Evolutionary conservation across 1,140 invertebrate genomes (phyloP), one percentile per base, ranked within the genome.

Genomic region (Dinothrombium tinctorium): DNA sequence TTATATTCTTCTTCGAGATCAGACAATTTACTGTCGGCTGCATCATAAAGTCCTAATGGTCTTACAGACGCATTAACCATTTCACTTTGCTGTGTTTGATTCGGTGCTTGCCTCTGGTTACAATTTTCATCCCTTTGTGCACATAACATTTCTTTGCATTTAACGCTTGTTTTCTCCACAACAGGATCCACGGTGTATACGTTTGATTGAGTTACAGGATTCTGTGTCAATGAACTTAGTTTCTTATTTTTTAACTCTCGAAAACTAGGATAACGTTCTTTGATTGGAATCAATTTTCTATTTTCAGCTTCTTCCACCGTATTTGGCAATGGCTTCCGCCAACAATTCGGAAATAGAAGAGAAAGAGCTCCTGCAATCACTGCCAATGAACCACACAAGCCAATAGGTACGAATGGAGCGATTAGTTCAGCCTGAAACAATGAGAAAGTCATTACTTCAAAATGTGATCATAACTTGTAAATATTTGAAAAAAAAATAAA

Each of bases 311-410:
- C 47, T 2, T 40, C 9, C 1, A 43, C 29, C 14, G 46, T 46
- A 22, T 49, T 49, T 2, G 49, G 49, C 12, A 50, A 41, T 3
- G 49, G 47, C 25, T 43, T 35, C 7, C 45, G 40, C 17, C 17
- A 37, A 28, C 42, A 36, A 21, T 38, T 20, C 0, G 49, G 45
- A 14, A 49, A 40, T 6, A 50, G 42, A 20, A 44, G 37, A 6
- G 49, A 41, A 20, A 50, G 35, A 3, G 25, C 28, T 12, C 47
- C 47, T 4, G 36, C 47, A 12, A 47, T 36, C n/a, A 50, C 9
- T 0, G 43, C 21, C n/a, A 50, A 29, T n/a, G 40, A 36, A n/a
- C 49, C 49, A 33, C 40, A 45, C 9, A 45, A 11, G 7, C 42
- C 45, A 4, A 46, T 25, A 1, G 45, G 43, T 19, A 49, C 37